These are phyloP conservation scores for Odontesthes bonariensis DNA, from an alignment of 2,113 vertebrate species.

Conservation along the genomic window DNA sequence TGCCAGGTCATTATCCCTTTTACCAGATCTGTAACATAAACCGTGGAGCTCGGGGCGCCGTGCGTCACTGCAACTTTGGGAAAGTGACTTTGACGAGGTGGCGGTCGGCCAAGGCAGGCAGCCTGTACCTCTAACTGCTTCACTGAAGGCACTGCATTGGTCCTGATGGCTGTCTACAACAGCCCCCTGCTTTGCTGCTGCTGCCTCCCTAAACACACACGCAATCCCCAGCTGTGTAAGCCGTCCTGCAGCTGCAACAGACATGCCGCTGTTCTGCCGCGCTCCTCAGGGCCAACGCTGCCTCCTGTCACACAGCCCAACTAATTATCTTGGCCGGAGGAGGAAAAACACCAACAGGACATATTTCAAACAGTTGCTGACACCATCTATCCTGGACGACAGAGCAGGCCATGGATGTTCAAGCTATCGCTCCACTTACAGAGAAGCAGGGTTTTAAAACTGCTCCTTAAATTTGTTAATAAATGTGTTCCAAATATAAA, in stretches of 20 bases:
- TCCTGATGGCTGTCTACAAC: conserved; percentile 67
- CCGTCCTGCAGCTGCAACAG: conserved; percentile 51
- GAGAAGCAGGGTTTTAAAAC: conserved; percentile 12
- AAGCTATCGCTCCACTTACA: conserved; percentile 7
- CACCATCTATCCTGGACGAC: conserved; percentile 31
- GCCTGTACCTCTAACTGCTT: conserved; percentile 67
- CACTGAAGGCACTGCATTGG: conserved; percentile 52
- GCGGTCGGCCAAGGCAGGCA: conserved; percentile 63
- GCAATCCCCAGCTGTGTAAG: conserved; percentile 43
- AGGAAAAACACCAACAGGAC: conserved; percentile 60
- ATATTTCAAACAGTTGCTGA: conserved; percentile 53
- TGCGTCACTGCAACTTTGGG: conserved; percentile 73
- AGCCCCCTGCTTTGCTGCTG: conserved; percentile 56
- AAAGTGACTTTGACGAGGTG: conserved; percentile 81
- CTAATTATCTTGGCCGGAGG: conserved; percentile 68
- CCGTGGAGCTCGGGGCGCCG: conserved; percentile 63
- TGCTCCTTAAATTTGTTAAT: background rate
- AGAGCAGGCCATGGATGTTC: conserved; percentile 6
- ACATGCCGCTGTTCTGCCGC: conserved; percentile 53
- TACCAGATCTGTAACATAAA: conserved; percentile 77
- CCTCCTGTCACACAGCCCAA: conserved; percentile 49
- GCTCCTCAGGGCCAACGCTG: conserved; percentile 45
- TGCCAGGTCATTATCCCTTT: conserved; percentile 69
- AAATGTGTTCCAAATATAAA: background rate
- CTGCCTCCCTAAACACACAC: conserved; percentile 49